A percentile compares a stretch with the other conserved stretches of the same genome.
These are phyloP conservation scores for Enteromius viviparus DNA, from an alignment of 2,797 vertebrate genomes.

Conservation along the genomic window DNA sequence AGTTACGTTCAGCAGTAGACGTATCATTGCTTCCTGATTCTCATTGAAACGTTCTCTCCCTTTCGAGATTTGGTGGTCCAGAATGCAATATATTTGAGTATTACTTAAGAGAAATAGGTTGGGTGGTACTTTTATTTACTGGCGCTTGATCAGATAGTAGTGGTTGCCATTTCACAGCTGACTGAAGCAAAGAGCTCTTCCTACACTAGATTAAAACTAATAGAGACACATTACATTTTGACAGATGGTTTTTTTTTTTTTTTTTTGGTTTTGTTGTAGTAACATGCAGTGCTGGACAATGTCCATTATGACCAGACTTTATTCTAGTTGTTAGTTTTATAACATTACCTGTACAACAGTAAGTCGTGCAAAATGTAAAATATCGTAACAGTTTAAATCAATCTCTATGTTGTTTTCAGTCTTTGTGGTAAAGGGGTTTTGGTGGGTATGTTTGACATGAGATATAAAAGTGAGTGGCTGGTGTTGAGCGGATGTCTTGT, in stretches of 20 bases:
- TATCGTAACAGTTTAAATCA: not conserved
- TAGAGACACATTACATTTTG: not conserved
- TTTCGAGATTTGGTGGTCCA: not conserved
- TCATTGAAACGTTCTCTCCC: not conserved
- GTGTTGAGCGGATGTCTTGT: not conserved
- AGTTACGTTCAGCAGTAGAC: conserved; percentile 46
- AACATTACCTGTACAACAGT: not conserved
- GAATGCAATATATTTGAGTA: not conserved
- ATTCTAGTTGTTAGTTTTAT: not conserved
- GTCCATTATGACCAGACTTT: not conserved
- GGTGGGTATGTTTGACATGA: conserved; percentile 33
- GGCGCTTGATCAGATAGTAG: not conserved
- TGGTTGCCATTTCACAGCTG: not conserved
- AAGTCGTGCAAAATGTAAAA: not conserved
- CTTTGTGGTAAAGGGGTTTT: not conserved
- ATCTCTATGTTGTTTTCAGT: not conserved
- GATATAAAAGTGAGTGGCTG: not conserved
- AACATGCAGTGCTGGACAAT: not conserved
- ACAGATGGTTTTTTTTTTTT: not conserved
- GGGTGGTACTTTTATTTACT: not conserved
- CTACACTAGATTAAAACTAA: not conserved
- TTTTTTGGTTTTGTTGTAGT: too few species aligned
- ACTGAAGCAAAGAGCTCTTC: not conserved
- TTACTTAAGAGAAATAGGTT: not conserved
- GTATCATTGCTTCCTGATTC: conserved; percentile 31